A percentile compares a stretch with the other conserved stretches of the same genome.
Conservation (phyloP, 1,140 invertebrate species). For the Heliconius eleuchia region DNA sequence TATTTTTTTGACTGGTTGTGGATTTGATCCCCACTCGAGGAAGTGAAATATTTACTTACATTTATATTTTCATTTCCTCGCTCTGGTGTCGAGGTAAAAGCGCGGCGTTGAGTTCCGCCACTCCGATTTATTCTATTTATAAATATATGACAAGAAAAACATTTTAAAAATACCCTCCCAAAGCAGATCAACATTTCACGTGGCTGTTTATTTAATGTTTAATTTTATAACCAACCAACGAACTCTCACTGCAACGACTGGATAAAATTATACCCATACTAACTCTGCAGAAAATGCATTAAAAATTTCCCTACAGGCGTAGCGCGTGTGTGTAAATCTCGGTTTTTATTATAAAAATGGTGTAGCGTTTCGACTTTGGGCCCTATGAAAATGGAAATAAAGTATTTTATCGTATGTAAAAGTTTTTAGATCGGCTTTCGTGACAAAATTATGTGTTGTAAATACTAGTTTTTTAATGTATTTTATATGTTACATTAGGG, state of each 20-base stretch:
- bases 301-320: slow-evolving; percentile 44
- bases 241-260: slow-evolving; percentile 49
- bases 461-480: background rate
- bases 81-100: no score
- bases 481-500: background rate
- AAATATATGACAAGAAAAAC: slow-evolving; percentile 14
- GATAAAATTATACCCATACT: slow-evolving; percentile 55
- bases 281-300: slow-evolving; percentile 58
- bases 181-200: slow-evolving; percentile 53
- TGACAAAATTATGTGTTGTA: slow-evolving; percentile 4
- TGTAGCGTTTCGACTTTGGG: slow-evolving; percentile 28
- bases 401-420: background rate
- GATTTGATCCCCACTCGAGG: no score
- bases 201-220: slow-evolving; percentile 74
- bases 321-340: slow-evolving; percentile 44
- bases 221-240: slow-evolving; percentile 75
- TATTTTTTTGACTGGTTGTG: no score
- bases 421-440: background rate
- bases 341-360: slow-evolving; percentile 4
- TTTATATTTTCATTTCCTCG: no score
- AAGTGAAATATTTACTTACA: no score
- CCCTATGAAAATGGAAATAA: slow-evolving; percentile 2
- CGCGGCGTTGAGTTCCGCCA: no score
- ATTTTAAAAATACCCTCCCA: background rate
- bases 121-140: background rate